These are phyloP conservation scores for Polypedilum pembai DNA, from an alignment of 1,140 invertebrate species.

Conservation along the genomic window DNA sequence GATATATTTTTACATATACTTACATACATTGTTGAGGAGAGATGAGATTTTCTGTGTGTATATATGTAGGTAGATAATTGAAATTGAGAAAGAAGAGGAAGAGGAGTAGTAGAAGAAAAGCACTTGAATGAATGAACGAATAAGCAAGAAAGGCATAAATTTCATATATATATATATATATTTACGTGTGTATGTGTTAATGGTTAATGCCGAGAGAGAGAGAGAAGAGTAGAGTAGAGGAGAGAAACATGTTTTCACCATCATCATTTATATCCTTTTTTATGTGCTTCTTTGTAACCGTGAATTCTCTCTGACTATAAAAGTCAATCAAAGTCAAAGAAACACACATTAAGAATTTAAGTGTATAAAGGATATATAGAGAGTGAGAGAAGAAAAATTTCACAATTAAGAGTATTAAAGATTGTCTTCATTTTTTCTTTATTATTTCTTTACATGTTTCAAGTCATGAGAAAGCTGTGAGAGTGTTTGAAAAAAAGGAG, in stretches of 20 bases:
- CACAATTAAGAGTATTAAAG: background rate
- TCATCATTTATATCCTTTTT: constrained; percentile 14
- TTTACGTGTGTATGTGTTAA: background rate
- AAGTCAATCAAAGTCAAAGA: constrained; percentile 17
- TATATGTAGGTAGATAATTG: background rate
- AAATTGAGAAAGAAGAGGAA: background rate
- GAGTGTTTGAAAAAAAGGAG: constrained; percentile 17
- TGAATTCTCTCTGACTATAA: constrained; percentile 17
- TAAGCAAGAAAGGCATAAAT: background rate
- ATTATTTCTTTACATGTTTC: background rate
- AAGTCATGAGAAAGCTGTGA: constrained; percentile 17
- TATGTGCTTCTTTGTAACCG: constrained; percentile 9
- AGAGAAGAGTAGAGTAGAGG: background rate
- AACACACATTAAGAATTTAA: background rate
- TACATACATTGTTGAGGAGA: background rate
- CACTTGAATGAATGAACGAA: constrained; percentile 3
- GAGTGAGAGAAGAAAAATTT: background rate
- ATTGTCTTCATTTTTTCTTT: background rate
- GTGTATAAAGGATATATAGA: background rate
- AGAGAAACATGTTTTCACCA: constrained; percentile 17
- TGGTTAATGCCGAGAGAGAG: background rate
- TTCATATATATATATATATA: constrained; percentile 2
- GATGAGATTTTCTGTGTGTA: background rate
- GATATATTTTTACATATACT: background rate
- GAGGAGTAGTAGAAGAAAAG: constrained; percentile 10